phyloP scores from a whole-genome alignment of 2,888 invertebrate genomes.

The Drosophila atripex region DNA sequence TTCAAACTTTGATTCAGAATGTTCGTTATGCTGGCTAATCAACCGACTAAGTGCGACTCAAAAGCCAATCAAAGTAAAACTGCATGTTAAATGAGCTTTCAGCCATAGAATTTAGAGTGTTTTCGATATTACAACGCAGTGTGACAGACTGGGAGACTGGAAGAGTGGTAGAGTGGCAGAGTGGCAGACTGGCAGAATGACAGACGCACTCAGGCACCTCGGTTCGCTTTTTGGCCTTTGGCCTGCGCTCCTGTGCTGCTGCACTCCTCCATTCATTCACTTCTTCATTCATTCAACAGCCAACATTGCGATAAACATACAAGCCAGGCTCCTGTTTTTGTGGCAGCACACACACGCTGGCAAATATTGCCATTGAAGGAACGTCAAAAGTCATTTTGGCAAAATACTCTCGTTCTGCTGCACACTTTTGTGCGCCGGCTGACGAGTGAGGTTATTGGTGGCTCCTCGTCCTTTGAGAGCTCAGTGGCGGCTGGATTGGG shows the following conservation, averaged over 20 bases:
- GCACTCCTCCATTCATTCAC: slow-evolving; percentile 29
- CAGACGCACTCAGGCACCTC: slow-evolving; percentile 16
- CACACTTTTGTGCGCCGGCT: slow-evolving; percentile 67
- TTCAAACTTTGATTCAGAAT: slow-evolving; percentile 19
- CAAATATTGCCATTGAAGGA: slow-evolving; percentile 64
- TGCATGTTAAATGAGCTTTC: slow-evolving; percentile 25
- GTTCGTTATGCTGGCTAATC: slow-evolving; percentile 27
- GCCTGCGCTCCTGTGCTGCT: slow-evolving; percentile 19
- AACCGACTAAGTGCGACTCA: slow-evolving; percentile 33
- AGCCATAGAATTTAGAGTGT: slow-evolving; percentile 27
- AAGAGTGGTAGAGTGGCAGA: slow-evolving; percentile 6
- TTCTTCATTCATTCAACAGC: slow-evolving; percentile 34
- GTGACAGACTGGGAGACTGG: slow-evolving; percentile 5
- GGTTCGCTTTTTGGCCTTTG: slow-evolving; percentile 41
- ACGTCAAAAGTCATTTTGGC: slow-evolving; percentile 66
- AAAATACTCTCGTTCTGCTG: slow-evolving; percentile 59
- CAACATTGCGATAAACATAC: slow-evolving; percentile 57
- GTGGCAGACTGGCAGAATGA: slow-evolving; percentile 5
- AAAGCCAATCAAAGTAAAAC: slow-evolving; percentile 42
- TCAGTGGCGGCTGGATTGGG: slow-evolving; percentile 1
- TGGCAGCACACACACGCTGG: slow-evolving; percentile 16
- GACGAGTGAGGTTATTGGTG: slow-evolving; percentile 69
- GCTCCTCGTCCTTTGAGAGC: slow-evolving; percentile 43
- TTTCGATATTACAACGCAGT: slow-evolving; percentile 24
- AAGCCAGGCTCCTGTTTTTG: not conserved